Base-by-base conservation (phyloP, 2,113 vertebrate genomes). In the Cryptoleucopteryx plumbea region DNA sequence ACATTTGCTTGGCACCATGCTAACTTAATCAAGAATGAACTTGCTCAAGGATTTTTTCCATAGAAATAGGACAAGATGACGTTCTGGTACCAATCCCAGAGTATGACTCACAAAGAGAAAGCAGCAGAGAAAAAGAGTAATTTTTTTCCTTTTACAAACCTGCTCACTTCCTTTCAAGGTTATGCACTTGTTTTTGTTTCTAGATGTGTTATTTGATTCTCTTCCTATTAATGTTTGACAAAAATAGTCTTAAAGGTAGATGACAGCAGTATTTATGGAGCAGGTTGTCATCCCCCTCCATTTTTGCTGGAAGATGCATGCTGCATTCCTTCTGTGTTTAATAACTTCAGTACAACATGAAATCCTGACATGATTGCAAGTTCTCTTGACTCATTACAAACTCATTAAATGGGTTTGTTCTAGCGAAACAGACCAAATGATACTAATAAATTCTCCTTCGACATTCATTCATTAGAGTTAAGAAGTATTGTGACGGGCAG, bases 11-110 rank as follows among this genome's bases (percentile, higher is more conserved):
- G 85, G 91, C 90, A 96, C 87, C 86, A 77, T 78, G 88, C 81
- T 87, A 94, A 79, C 75, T 90, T 84, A 87, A 93, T 93, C 82
- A 92, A 82, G 96, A 94, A 93, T 86, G 40, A 80, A 92, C 94
- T 95, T 84, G 91, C 89, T 93, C 40, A 91, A 94, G 78, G 81
- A 95, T 93, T 95, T 93, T 95, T 96, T 97, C 96, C 86, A 86
- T 40, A 84, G 78, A 94, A 97, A 79, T 86, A 90, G 81, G 96
- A 90, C 90, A 96, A 94, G 78, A 92, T 88, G 87, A 52, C 0
- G 0, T 96, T 81, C 84, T 95, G 90, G 84, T 95, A 86, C 91
- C 87, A 92, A 79, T 97, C 84, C 94, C 93, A 90, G 96, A 79
- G 53, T 34, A 70, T 96, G 96, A 97, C 75, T 97, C 96, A 95